A percentile compares a stretch with the other conserved stretches of the same genome.
phyloP scores from a whole-genome alignment of 1,140 invertebrate species.

The Aethina tumida region DNA sequence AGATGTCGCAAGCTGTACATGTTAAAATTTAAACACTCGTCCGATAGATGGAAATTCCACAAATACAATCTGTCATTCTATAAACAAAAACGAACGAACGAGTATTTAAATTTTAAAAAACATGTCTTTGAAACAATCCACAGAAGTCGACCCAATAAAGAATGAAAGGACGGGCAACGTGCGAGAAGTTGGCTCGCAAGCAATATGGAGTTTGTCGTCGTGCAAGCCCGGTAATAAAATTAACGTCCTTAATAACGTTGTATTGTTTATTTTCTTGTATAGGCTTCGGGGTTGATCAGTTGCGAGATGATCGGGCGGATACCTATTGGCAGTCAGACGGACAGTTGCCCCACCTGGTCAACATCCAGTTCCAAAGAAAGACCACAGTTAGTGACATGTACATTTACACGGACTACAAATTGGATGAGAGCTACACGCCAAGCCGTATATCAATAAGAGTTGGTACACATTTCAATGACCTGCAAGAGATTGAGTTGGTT shows the following conservation, averaged over 20 bases:
- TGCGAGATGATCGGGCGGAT: slow-evolving; percentile 89
- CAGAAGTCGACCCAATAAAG: slow-evolving; percentile 49
- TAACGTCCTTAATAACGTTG: slow-evolving; percentile 1
- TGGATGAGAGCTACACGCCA: slow-evolving; percentile 98
- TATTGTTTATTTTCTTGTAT: slow-evolving; percentile 10
- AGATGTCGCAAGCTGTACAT: too few species aligned
- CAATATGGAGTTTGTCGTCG: slow-evolving; percentile 96
- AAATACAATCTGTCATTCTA: too few species aligned
- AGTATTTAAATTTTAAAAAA: too few species aligned
- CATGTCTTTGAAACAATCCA: slow-evolving; percentile 17
- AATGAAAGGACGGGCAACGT: slow-evolving; percentile 67
- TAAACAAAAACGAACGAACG: too few species aligned
- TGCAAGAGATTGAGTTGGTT: slow-evolving; percentile 94
- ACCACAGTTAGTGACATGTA: slow-evolving; percentile 93
- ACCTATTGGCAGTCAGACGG: slow-evolving; percentile 99
- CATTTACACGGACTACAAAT: slow-evolving; percentile 95
- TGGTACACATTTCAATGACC: slow-evolving; percentile 94
- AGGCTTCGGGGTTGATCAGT: slow-evolving; percentile 96
- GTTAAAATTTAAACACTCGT: too few species aligned
- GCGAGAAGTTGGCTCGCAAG: slow-evolving; percentile 89
- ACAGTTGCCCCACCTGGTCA: slow-evolving; percentile 93
- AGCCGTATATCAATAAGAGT: slow-evolving; percentile 90
- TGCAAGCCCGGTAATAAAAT: slow-evolving; percentile 84
- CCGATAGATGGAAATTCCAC: too few species aligned
- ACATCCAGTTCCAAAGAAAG: slow-evolving; percentile 94